phyloP scores from a whole-genome alignment of 35 echinoderm and acorn worm species.

The Anneissia japonica region DNA sequence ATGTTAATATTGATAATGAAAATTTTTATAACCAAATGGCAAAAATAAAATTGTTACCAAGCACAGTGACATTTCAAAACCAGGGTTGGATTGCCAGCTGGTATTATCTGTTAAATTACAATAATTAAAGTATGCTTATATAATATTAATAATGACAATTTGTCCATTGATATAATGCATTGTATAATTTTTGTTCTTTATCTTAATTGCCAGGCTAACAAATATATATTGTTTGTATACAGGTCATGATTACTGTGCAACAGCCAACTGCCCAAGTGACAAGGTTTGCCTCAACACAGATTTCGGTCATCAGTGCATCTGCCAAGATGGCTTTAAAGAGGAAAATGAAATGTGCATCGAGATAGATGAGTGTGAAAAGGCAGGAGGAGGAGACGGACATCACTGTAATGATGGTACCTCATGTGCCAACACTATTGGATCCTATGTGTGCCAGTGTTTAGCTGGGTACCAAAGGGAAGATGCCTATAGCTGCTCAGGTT shows the following conservation, averaged over 20 bases:
- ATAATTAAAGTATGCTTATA: no score
- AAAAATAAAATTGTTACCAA: no score
- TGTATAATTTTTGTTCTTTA: no score
- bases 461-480: constrained; percentile 48
- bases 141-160: no score
- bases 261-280: constrained; percentile 42
- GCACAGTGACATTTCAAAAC: no score
- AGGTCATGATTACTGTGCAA: constrained; percentile 70
- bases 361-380: constrained; percentile 55
- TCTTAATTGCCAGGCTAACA: no score
- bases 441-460: constrained; percentile 63
- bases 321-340: constrained; percentile 57
- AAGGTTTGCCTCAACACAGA: constrained; percentile 67
- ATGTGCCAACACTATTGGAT: constrained; percentile 60
- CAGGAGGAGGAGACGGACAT: constrained; percentile 22
- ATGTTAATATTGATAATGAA: no score
- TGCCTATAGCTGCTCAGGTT: background rate
- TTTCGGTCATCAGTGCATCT: constrained; percentile 58
- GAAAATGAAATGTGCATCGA: constrained; percentile 52
- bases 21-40: no score
- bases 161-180: no score
- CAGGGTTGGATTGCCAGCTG: no score
- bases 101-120: no score
- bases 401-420: constrained; percentile 67
- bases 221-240: background rate